Conservation (phyloP, 2,888 invertebrate species). For the Tubulanus polymorphus region DNA sequence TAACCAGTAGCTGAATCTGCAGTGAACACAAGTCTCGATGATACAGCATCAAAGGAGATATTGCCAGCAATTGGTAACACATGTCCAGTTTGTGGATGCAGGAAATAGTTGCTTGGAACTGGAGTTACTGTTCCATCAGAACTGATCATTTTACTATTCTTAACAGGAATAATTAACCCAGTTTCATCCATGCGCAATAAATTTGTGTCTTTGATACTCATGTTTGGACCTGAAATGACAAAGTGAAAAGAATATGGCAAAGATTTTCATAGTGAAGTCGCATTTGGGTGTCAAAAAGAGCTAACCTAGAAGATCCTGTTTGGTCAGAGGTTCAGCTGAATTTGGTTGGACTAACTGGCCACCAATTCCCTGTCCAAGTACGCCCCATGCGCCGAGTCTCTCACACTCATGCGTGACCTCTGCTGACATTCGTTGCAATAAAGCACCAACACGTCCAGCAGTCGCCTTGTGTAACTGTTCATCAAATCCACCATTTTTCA, state of each 20-base stretch:
- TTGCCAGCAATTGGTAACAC: constrained; percentile 45
- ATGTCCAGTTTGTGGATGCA: constrained; percentile 46
- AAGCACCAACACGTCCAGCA: constrained; percentile 28
- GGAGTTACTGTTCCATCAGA: constrained; percentile 29
- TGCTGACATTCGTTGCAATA: constrained; percentile 36
- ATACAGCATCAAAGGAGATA: constrained; percentile 41
- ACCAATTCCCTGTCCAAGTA: constrained; percentile 40
- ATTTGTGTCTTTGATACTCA: constrained; percentile 23
- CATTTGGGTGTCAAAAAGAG: background rate
- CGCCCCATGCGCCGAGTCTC: constrained; percentile 44
- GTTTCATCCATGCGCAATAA: constrained; percentile 37
- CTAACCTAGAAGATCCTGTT: constrained; percentile 34
- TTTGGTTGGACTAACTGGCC: constrained; percentile 27
- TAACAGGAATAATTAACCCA: constrained; percentile 37
- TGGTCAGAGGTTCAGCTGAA: constrained; percentile 21
- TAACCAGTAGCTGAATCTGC: constrained; percentile 45
- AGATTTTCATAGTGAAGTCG: too few species aligned
- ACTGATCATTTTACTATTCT: constrained; percentile 34
- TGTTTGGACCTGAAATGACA: constrained; percentile 21
- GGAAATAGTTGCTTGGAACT: constrained; percentile 35
- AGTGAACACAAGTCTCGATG: constrained; percentile 40
- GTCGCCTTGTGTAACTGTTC: constrained; percentile 27
- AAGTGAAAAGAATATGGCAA: background rate
- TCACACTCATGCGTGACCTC: constrained; percentile 35
- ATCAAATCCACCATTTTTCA: constrained; percentile 33